Base-by-base conservation (phyloP, 2,888 invertebrate species). In the Microctonus hyperodae region DNA sequence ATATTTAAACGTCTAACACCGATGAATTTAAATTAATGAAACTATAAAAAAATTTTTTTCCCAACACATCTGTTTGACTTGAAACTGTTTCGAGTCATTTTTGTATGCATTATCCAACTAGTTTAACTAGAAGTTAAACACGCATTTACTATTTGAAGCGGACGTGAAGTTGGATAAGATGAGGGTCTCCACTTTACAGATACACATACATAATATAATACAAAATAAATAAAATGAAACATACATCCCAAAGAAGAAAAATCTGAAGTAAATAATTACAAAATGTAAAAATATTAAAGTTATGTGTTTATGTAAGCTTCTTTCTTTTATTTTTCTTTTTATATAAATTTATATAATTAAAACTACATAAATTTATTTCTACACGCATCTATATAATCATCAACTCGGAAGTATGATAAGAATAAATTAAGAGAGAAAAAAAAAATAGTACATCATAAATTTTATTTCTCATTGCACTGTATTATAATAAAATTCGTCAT, bases 121-220 rank as follows among this genome's bases (percentile, higher is more conserved):
- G 44, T 44, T 44, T 44, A 53, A 28, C 25, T 35, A 55, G 28
- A 56, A 62, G 44, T 44, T 44, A 44, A 44, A 44, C 44, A 16
- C 44, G 16, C 44, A 6, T 25, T 20, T 35, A n/a, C 40, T 62
- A 37, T n/a, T 57, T 55, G 65, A 65, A 65, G 65, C 65, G 65
- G 65, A 60, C 58, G 51, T 65, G 65, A 65, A 65, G 65, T 65
- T 51, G 60, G 59, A 65, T 55, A 44, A 59, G 9, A 64, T 64
- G 50, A 59, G 23, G 53, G 53, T 40, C 31, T 53, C 28, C 25
- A 28, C 16, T 53, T 20, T 28, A 28, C 28, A 3, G 4, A 28
- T 28, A 28, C 28, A 28, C 3, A 28, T 28, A 28, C 28, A 28
- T n/a, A n/a, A n/a, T n/a, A n/a, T n/a, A n/a, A n/a, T n/a, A n/a